phyloP scores from a whole-genome alignment of 2,888 invertebrate species.

The Drosophila niveifrons region DNA sequence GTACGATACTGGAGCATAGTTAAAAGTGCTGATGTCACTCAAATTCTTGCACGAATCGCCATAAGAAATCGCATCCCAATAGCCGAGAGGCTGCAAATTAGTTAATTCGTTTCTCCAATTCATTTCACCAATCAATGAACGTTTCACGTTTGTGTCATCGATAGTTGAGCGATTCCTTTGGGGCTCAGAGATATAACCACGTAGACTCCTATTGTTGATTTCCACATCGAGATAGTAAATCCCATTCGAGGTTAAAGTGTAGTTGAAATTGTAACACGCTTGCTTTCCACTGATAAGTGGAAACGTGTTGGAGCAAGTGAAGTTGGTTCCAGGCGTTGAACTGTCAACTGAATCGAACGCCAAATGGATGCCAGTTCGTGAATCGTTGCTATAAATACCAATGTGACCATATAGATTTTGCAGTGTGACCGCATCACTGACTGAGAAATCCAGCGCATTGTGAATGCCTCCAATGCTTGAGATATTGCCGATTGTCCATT shows the following conservation, averaged over 20 bases:
- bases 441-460: constrained; percentile 5
- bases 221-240: constrained; percentile 36
- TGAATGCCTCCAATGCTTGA: not conserved
- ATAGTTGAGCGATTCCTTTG: constrained; percentile 6
- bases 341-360: not conserved
- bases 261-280: constrained; percentile 14
- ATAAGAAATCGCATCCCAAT: not conserved
- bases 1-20: constrained; percentile 13
- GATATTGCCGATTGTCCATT: constrained; percentile 18
- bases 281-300: not conserved
- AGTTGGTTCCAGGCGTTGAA: not conserved
- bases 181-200: constrained; percentile 21
- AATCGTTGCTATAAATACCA: constrained; percentile 17
- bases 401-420: constrained; percentile 9
- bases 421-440: not conserved
- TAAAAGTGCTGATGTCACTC: constrained; percentile 1
- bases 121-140: constrained; percentile 10
- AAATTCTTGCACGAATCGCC: not conserved
- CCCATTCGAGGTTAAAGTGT: constrained; percentile 11
- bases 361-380: constrained; percentile 4
- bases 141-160: not conserved
- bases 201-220: not conserved
- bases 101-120: not conserved
- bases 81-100: not conserved
- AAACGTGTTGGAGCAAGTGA: not conserved